Conservation (phyloP, 2,113 vertebrate species). For the Neolamprologus fasciatus region DNA sequence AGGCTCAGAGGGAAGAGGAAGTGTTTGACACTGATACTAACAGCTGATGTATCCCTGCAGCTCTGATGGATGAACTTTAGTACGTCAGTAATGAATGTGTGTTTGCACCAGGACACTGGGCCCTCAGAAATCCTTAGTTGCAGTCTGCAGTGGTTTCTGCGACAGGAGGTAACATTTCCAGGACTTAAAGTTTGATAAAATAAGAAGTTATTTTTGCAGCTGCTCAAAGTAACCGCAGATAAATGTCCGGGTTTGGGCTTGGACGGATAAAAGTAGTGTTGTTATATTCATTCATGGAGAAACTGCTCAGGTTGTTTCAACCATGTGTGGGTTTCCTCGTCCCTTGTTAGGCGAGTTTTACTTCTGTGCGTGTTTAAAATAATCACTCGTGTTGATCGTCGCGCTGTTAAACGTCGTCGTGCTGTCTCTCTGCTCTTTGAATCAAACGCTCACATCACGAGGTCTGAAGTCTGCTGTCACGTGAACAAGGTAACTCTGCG, state of each 20-base stretch:
- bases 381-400: rapidly evolving
- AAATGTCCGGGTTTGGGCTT: background rate
- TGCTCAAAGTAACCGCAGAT: background rate
- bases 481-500: background rate
- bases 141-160: rapidly evolving
- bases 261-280: background rate
- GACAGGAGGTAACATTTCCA: background rate
- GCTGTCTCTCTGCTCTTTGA: background rate
- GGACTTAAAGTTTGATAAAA: background rate
- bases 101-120: rapidly evolving
- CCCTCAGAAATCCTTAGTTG: rapidly evolving
- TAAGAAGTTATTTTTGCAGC: background rate
- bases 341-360: rapidly evolving
- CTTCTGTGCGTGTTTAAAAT: background rate
- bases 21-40: rapidly evolving
- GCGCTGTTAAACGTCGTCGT: rapidly evolving
- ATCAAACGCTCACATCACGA: background rate
- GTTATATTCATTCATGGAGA: background rate
- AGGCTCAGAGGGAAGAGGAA: background rate
- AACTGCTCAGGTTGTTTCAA: background rate
- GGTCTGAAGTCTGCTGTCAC: background rate
- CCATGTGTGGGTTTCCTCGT: rapidly evolving
- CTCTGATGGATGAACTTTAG: rapidly evolving
- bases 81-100: background rate
- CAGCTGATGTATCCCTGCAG: background rate